phyloP scores from a whole-genome alignment of 2,113 vertebrate genomes.

The Aythya baeri region DNA sequence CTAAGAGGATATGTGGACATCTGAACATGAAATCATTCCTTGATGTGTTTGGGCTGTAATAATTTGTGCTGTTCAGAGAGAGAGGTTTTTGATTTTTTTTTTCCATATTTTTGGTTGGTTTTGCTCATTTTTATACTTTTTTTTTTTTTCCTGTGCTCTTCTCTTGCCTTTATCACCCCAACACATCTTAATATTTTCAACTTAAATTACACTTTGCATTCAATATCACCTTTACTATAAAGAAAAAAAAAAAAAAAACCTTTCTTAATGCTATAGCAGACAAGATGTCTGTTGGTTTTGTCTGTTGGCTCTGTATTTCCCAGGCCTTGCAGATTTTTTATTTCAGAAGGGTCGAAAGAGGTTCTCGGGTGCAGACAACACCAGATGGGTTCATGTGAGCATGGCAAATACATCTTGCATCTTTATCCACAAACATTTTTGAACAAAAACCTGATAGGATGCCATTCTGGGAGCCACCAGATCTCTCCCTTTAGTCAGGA shows the following conservation, averaged over 20 bases:
- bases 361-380: neutral
- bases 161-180: neutral
- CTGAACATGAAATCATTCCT: neutral
- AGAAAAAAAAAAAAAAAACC: neutral
- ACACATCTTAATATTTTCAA: neutral
- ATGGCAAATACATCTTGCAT: neutral
- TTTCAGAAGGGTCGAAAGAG: neutral
- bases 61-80: neutral
- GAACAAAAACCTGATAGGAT: neutral
- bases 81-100: neutral
- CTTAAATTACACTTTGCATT: neutral
- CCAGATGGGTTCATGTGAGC: rapidly evolving
- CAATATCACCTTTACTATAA: neutral
- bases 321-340: neutral
- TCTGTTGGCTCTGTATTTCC: neutral
- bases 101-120: neutral
- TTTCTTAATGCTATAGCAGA: neutral
- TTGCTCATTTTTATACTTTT: neutral
- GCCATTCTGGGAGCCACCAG: neutral
- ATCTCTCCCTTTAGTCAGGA: neutral
- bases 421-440: neutral
- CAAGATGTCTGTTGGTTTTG: neutral
- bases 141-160: neutral
- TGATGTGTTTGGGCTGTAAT: neutral
- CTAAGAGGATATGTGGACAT: neutral